Conservation (phyloP, 2,113 vertebrate genomes). For the Centropristis striata region DNA sequence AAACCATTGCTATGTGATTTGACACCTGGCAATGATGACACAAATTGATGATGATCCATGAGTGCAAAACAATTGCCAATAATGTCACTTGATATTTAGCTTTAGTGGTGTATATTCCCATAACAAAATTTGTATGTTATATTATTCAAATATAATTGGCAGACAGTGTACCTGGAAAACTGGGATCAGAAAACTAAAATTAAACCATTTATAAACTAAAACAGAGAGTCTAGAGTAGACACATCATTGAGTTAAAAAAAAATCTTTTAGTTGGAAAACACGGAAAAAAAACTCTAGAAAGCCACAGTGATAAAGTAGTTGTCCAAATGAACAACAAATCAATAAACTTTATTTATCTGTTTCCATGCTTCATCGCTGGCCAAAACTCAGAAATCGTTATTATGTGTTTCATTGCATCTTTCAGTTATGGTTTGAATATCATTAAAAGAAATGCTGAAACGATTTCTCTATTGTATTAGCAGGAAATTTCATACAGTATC, state of each 20-base stretch:
- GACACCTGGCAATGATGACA: not conserved
- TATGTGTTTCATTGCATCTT: not conserved
- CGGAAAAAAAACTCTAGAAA: not conserved
- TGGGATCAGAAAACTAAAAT: too few relatives aligned
- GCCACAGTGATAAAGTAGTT: not conserved
- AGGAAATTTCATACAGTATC: constrained; percentile 12
- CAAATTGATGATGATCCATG: too few relatives aligned
- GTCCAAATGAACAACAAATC: not conserved
- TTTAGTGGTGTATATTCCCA: not conserved
- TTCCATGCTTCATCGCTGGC: not conserved
- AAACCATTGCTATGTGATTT: too few relatives aligned
- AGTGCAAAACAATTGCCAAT: not conserved
- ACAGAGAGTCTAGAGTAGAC: not conserved
- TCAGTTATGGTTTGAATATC: not conserved
- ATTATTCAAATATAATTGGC: not conserved
- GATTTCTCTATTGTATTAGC: constrained; percentile 10
- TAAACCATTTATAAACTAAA: not conserved
- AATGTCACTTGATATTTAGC: not conserved
- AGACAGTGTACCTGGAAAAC: not conserved
- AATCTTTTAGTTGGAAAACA: not conserved
- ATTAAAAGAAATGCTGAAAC: not conserved
- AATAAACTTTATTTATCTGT: not conserved
- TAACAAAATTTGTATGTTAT: not conserved
- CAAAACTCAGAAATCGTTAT: not conserved
- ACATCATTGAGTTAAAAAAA: not conserved